Evolutionary conservation across 2,888 invertebrate genomes (phyloP).

Genomic region (Choreutis nemorana): DNA sequence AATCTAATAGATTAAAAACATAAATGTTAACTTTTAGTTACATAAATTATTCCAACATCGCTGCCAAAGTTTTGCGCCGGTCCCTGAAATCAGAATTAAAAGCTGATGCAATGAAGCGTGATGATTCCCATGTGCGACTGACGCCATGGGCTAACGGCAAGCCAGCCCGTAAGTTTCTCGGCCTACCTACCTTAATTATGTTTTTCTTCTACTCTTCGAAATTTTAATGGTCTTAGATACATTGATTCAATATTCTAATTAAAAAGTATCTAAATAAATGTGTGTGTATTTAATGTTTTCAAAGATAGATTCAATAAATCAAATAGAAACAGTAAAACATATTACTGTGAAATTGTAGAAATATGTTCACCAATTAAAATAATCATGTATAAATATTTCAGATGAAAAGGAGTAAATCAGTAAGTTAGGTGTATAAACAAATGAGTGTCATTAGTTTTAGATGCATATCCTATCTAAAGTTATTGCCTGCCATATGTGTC

Average conservation of each 20-base stretch:
- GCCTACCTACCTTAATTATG: not conserved
- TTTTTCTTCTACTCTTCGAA: not conserved
- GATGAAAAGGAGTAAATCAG: slow-evolving; percentile 47
- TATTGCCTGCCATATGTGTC: too few species aligned
- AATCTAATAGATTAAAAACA: not conserved
- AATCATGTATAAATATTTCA: slow-evolving; percentile 29
- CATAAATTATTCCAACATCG: slow-evolving; percentile 95
- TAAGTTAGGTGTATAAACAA: too few species aligned
- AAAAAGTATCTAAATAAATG: slow-evolving; percentile 4
- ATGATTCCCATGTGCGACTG: slow-evolving; percentile 78
- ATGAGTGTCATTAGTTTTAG: too few species aligned
- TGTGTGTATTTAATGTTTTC: too few species aligned
- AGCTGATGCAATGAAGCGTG: slow-evolving; percentile 78
- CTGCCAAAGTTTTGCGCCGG: slow-evolving; percentile 82
- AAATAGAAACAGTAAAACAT: too few species aligned
- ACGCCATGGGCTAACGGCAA: slow-evolving; percentile 92
- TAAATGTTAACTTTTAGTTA: slow-evolving; percentile 70
- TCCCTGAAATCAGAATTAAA: slow-evolving; percentile 80
- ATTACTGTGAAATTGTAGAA: too few species aligned
- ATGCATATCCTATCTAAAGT: too few species aligned
- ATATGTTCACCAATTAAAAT: not conserved
- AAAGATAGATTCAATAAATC: too few species aligned
- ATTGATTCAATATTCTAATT: slow-evolving; percentile 2
- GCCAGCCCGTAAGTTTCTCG: slow-evolving; percentile 75
- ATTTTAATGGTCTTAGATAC: not conserved